Conservation (phyloP, 2,888 invertebrate genomes). For the Limnephilus lunatus region DNA sequence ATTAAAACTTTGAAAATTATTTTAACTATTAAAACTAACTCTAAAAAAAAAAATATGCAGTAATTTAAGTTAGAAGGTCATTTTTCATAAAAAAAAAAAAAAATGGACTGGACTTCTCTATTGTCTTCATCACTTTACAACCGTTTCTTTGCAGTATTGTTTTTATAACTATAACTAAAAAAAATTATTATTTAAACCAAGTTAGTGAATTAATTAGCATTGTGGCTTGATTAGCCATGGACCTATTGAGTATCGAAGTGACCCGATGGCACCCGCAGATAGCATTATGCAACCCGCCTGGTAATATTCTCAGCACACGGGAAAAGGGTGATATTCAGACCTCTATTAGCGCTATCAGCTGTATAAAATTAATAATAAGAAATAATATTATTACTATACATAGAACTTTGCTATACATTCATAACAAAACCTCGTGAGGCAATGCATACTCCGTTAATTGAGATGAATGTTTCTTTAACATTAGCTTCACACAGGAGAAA, state of each 20-base stretch:
- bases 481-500: too few species aligned
- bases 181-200: neutral
- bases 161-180: neutral
- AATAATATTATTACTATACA: too few species aligned
- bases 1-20: too few species aligned
- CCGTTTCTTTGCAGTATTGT: neutral
- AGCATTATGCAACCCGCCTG: neutral
- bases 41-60: too few species aligned
- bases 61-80: too few species aligned
- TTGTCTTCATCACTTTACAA: neutral
- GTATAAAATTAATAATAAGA: neutral
- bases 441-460: too few species aligned
- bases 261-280: neutral
- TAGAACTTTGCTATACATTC: too few species aligned
- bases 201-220: neutral
- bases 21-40: too few species aligned
- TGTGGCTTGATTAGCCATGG: neutral
- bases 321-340: neutral
- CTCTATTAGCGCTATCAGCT: neutral
- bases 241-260: neutral
- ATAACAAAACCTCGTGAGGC: too few species aligned
- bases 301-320: neutral
- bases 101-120: too few species aligned
- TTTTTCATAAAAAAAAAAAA: too few species aligned
- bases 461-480: too few species aligned